Base-by-base conservation (phyloP, 2,888 invertebrate genomes). In the Dendrolimus pini region DNA sequence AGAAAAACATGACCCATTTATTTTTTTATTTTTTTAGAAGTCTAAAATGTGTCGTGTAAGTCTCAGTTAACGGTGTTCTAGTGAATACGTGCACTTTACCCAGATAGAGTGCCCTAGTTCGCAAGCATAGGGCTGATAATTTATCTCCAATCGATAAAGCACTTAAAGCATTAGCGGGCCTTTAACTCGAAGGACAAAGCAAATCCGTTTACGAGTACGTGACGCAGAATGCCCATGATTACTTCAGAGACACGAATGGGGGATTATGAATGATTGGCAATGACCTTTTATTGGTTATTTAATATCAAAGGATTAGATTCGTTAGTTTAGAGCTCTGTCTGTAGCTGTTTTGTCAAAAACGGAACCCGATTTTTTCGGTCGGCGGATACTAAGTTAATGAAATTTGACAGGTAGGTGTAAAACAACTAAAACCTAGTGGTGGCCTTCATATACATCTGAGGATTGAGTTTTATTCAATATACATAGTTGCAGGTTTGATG, bases 81-180 rank as follows among this genome's bases (percentile, higher is more conserved):
- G 47, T 61, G 65, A 70, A 71, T 72, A 68, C 72, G 68, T 77
- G 67, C 73, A 65, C 77, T 70, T 71, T 12, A 12, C 47, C 30
- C 72, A 74, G 78, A 80, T 82, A 79, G 70, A 77, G 74, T 81
- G 85, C 69, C 85, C 87, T 77, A 85, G 77, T 84, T 89, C 71
- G 75, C 75, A 65, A 66, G 69, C 66, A 30, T 71, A 68, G 59
- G 63, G 62, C 68, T 72, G 88, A 88, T 87, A 86, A 71, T 69
- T 77, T 86, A 87, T 87, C 85, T 71, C 62, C 76, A 80, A 87
- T 88, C 88, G 79, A 87, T 88, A 84, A 75, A 77, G 69, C 80
- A 80, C 81, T 79, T 67, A 60, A 76, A 73, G 65, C 68, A 66
- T 69, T 63, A 71, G 47, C 7, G 66, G 65, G 61, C 61, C 62